phyloP scores from a whole-genome alignment of 1,140 invertebrate genomes.

The Cydia strobilella region DNA sequence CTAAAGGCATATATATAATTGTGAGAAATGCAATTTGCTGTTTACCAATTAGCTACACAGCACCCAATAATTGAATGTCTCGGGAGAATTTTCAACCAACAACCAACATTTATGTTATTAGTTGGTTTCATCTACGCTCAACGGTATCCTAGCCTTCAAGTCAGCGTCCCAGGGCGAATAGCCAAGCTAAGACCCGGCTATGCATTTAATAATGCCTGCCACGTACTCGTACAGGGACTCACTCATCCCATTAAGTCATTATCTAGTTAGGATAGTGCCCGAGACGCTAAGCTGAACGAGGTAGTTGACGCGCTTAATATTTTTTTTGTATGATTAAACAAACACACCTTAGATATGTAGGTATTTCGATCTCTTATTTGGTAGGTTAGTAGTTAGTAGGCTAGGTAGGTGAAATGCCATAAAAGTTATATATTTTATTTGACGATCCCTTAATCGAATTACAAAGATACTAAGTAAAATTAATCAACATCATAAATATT shows the following conservation, averaged over 20 bases:
- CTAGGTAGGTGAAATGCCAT: no score
- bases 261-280: slow-evolving; percentile 11
- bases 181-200: background rate
- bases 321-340: background rate
- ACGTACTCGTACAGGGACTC: slow-evolving; percentile 6
- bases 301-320: background rate
- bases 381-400: no score
- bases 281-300: background rate
- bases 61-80: background rate
- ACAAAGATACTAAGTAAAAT: no score
- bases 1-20: no score
- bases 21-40: no score
- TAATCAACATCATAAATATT: no score
- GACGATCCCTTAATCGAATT: no score
- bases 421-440: no score
- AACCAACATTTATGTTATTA: background rate
- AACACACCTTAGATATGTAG: background rate
- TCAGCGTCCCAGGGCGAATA: slow-evolving; percentile 17
- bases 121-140: background rate
- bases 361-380: no score
- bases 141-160: background rate
- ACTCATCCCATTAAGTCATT: slow-evolving; percentile 28
- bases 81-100: background rate
- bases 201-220: slow-evolving; percentile 9
- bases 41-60: background rate